Base-by-base conservation (phyloP, 2,797 vertebrate species). In the Ispidina lecontei region DNA sequence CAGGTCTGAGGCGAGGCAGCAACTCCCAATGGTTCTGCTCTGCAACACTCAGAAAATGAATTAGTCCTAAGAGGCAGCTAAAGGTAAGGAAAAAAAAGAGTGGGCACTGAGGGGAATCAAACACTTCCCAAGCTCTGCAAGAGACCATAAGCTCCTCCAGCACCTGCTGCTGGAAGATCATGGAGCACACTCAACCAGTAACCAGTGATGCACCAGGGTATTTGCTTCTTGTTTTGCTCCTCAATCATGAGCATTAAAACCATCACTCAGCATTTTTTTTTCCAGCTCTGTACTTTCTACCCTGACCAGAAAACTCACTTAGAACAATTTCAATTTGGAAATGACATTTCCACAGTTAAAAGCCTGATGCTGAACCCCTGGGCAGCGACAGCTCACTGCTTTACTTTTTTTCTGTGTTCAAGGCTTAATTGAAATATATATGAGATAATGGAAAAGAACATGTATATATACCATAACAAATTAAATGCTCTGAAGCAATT, bases 401-500 rank as follows among this genome's bases (percentile, higher is more conserved):
- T 90, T 69, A 51, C 35, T 71, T 70, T 49, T 75, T 47, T 87
- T 82, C 31, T 71, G 26, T 8, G 2, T 77, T 72, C 46, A 79
- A 64, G 64, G 23, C 64, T 91, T 79, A 79, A 94, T 49, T 87
- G 75, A 95, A 94, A 84, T 80, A 91, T 64, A 91, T 41, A 76
- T 52, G 64, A 94, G 86, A 93, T 76, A 93, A 89, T 25, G 9
- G 37, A 37, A 74, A 71, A 68, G 78, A 94, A 73, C 69, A 83
- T 4, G 37, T 65, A 68, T 89, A 73, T 28, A 68, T 46, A 77
- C 80, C 44, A 39, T 26, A 91, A 88, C 64, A 64, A 95, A 95
- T 91, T 89, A 94, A 94, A 93, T 37, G 71, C 58, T 89, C 88
- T 8, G 26, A 62, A 95, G 81, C 35, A 68, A 71, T 90, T 94